Evolutionary conservation across 2,797 vertebrate species (phyloP).

Genomic region (Scyliorhinus canicula): DNA sequence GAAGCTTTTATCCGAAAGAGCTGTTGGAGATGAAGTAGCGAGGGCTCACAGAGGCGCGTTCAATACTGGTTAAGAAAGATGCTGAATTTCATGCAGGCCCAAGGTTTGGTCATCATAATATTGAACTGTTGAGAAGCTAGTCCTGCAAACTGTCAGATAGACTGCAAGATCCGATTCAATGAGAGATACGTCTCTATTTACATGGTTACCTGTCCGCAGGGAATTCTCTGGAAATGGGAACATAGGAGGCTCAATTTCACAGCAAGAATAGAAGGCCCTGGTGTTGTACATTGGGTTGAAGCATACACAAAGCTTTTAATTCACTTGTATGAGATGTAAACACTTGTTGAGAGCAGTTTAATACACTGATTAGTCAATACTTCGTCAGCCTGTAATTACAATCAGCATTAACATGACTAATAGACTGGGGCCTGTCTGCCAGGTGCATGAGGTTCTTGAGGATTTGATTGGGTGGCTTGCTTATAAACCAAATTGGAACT

Average conservation of each 20-base stretch:
- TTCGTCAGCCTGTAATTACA: neutral
- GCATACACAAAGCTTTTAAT: neutral
- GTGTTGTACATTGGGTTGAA: neutral
- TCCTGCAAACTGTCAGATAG: neutral
- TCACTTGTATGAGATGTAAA: conserved; percentile 11
- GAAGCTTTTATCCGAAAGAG: neutral
- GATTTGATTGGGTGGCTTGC: neutral
- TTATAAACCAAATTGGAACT: neutral
- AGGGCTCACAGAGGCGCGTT: neutral
- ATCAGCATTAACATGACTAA: neutral
- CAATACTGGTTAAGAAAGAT: neutral
- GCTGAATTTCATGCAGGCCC: neutral
- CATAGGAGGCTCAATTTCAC: neutral
- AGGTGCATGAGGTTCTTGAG: neutral
- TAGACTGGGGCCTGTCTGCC: neutral
- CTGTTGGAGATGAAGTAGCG: neutral
- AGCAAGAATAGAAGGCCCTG: neutral
- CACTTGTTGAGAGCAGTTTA: neutral
- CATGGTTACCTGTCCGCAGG: neutral
- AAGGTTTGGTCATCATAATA: neutral
- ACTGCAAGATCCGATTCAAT: neutral
- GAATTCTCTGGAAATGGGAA: neutral
- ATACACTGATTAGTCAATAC: conserved; percentile 4
- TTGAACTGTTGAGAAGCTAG: neutral
- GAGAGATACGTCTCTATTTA: neutral